Base-by-base conservation (phyloP, 2,888 invertebrate genomes). In the Ormyrus thymus region DNA sequence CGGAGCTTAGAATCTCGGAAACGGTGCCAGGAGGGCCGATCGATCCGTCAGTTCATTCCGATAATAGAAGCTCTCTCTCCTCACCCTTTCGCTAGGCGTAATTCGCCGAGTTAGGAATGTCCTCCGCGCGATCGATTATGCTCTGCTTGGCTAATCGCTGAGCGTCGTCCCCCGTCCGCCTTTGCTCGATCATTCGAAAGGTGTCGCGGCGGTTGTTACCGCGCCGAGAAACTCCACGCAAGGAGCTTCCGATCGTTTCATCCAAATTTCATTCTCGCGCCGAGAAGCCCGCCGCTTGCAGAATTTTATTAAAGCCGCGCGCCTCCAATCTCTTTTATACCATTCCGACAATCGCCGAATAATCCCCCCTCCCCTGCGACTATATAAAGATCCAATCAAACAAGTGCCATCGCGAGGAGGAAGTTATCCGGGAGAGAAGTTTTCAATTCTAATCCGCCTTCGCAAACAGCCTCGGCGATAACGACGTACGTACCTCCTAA, bases 371-470 rank as follows among this genome's bases (percentile, higher is more conserved):
- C 29, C 29, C 29, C 2, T 3, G 29, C 51, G 15, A 6, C 6
- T 13, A 29, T 43, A 61, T 53, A n/a, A 65, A 71, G 70, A 76
- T 76, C 58, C 64, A 71, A 76, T 70, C 76, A 62, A 78, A 56
- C 61, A 71, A 71, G n/a, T 59, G 10, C 29, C 53, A 65, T 65
- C 51, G n/a, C 29, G 29, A 0, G 29, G 29, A 29, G 29, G 29
- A 61, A 51, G 48, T 55, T 15, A 53, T 55, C 1, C 56, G 29
- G 7, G 62, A 72, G 7, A 13, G 43, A 73, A 73, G 62, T 73
- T 78, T 78, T 78, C 78, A 68, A 68, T 78, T 73, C 61, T 78
- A 76, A 76, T 78, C 29, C 65, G 4, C 29, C 29, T 29, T 29
- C 8, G 10, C 55, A 45, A 7, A 45, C 46, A n/a, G 61, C 66